Percentiles rank a stretch among this genome's conserved stretches.
These are phyloP conservation scores for Phaethon lepturus DNA, from an alignment of 2,113 vertebrate genomes.

Conservation along the genomic window DNA sequence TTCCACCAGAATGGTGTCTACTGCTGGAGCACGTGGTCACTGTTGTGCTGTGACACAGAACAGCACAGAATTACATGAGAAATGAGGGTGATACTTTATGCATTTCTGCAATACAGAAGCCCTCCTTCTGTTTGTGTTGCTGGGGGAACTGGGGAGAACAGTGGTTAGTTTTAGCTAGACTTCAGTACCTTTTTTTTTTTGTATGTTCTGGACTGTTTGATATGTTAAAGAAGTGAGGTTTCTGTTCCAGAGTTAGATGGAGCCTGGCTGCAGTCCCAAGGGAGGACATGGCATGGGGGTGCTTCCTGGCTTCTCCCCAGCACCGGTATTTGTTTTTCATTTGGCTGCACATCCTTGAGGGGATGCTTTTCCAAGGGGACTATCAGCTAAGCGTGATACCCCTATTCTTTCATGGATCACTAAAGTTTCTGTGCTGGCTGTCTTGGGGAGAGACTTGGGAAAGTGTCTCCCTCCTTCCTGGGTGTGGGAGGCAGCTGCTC, in stretches of 20 bases:
- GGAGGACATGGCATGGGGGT: not conserved
- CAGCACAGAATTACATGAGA: not conserved
- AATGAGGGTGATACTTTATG: not conserved
- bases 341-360: not conserved
- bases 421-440: not conserved
- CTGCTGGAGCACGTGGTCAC: fast-evolving
- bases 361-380: not conserved
- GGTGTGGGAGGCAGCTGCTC: not conserved
- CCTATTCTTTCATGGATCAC: not conserved
- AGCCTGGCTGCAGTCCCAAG: not conserved
- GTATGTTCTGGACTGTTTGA: not conserved
- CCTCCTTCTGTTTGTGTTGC: not conserved
- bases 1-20: not conserved
- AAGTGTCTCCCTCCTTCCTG: not conserved
- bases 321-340: not conserved
- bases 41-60: not conserved
- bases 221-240: not conserved
- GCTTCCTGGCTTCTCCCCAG: not conserved
- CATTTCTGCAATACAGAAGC: not conserved
- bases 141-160: not conserved
- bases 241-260: not conserved
- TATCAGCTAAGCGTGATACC: not conserved
- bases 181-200: not conserved
- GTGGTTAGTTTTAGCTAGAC: not conserved
- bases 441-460: not conserved